Conservation (phyloP, 2,888 invertebrate species). For the Platycheirus rosarum region DNA sequence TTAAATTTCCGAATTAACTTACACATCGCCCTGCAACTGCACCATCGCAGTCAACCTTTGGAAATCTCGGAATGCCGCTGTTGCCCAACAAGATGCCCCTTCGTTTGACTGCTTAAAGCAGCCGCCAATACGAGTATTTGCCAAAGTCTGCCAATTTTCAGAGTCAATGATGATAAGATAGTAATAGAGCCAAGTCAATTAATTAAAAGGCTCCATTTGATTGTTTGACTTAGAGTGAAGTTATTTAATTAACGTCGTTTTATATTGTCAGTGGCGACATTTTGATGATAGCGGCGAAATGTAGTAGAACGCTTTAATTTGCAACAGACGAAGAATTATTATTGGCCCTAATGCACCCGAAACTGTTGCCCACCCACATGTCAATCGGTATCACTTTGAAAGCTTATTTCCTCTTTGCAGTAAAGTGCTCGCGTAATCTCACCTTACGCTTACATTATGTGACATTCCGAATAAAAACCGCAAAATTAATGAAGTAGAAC, state of each 20-base stretch:
- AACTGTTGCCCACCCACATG: constrained; percentile 63
- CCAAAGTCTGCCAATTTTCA: constrained; percentile 34
- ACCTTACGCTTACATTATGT: constrained; percentile 40
- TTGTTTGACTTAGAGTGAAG: constrained; percentile 50
- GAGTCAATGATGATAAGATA: constrained; percentile 60
- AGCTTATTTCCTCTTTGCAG: constrained; percentile 54
- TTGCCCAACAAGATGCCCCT: constrained; percentile 1
- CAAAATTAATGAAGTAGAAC: constrained; percentile 71
- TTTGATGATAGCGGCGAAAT: neutral
- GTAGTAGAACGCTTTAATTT: constrained; percentile 25
- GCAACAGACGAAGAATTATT: neutral
- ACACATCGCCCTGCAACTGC: constrained; percentile 2
- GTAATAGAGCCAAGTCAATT: constrained; percentile 55
- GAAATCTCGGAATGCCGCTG: constrained; percentile 28
- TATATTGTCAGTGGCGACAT: constrained; percentile 37
- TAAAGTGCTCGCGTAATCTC: constrained; percentile 53
- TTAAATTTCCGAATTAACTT: constrained; percentile 55
- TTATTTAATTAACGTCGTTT: constrained; percentile 58
- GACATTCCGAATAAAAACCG: constrained; percentile 65
- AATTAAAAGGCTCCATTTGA: constrained; percentile 65
- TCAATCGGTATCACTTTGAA: constrained; percentile 30
- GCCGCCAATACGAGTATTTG: constrained; percentile 12
- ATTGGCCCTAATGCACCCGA: constrained; percentile 40
- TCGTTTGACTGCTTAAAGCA: constrained; percentile 25
- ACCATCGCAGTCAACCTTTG: constrained; percentile 10